phyloP scores from a whole-genome alignment of 2,797 vertebrate genomes.

The Taenioides sp. region DNA sequence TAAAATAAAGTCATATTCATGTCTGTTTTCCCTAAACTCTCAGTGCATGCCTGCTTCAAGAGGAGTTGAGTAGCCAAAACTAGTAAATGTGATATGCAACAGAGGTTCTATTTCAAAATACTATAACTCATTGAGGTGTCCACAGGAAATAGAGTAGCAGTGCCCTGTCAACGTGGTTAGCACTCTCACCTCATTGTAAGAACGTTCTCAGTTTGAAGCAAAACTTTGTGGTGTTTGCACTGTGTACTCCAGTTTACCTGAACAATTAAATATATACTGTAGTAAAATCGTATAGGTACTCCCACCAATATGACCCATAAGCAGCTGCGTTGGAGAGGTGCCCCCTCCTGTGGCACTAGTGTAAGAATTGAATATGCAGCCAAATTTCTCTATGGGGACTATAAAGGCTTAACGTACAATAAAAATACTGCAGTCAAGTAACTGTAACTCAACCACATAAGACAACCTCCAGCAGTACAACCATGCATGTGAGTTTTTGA shows the following conservation, averaged over 20 bases:
- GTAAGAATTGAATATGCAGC: not conserved
- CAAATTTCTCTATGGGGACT: not conserved
- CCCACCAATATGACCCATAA: too few relatives aligned
- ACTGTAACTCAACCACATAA: not conserved
- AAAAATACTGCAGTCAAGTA: not conserved
- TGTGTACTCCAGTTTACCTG: too few relatives aligned
- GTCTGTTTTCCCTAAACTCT: too few relatives aligned
- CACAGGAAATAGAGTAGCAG: not conserved
- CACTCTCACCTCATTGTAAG: not conserved
- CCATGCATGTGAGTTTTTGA: not conserved
- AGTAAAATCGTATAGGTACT: too few relatives aligned
- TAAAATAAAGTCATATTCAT: too few relatives aligned
- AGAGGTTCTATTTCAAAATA: conserved; percentile 3
- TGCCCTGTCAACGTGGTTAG: not conserved
- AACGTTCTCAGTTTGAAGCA: not conserved
- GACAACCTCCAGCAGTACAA: not conserved
- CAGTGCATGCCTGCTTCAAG: too few relatives aligned
- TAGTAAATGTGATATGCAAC: not conserved
- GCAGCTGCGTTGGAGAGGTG: not conserved
- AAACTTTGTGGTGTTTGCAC: too few relatives aligned
- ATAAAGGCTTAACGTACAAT: not conserved
- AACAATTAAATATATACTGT: too few relatives aligned
- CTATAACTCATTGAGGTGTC: not conserved
- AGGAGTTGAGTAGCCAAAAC: too few relatives aligned
- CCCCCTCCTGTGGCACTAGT: not conserved